Conservation (phyloP, 2,888 invertebrate species). For the Psylliodes chrysocephalus region DNA sequence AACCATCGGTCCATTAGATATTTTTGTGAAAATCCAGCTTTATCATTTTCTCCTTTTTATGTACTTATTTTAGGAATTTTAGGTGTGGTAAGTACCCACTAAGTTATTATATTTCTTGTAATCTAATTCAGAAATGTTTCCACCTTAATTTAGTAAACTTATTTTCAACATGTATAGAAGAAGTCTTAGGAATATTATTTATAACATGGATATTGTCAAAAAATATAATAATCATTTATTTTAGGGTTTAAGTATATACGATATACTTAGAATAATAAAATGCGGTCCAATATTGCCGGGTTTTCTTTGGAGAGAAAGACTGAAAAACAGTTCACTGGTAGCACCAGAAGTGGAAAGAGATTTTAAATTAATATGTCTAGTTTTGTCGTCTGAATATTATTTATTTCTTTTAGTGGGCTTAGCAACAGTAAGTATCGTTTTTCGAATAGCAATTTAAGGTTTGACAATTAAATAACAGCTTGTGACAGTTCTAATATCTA, state of each 20-base stretch:
- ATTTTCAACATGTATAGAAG: no score
- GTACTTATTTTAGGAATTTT: constrained; percentile 57
- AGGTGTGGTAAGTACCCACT: constrained; percentile 54
- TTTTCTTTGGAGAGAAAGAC: constrained; percentile 53
- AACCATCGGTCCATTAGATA: constrained; percentile 49
- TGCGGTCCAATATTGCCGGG: constrained; percentile 57
- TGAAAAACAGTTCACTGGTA: constrained; percentile 53
- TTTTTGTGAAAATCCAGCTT: constrained; percentile 53
- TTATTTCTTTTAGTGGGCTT: constrained; percentile 56
- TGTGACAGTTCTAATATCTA: no score
- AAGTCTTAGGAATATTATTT: no score
- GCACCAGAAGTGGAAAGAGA: constrained; percentile 58
- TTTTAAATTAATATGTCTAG: constrained; percentile 58
- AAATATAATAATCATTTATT: no score
- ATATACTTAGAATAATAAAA: constrained; percentile 57
- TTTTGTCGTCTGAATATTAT: constrained; percentile 60
- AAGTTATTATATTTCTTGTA: no score
- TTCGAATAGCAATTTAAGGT: no score
- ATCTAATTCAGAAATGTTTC: no score
- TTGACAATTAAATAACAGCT: no score
- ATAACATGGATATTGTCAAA: no score
- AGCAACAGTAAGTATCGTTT: constrained; percentile 56
- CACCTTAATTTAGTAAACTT: no score
- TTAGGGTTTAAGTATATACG: constrained; percentile 57
- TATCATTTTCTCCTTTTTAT: constrained; percentile 55